phyloP scores from a whole-genome alignment of 2,113 vertebrate species.

The Corythaeola cristata region DNA sequence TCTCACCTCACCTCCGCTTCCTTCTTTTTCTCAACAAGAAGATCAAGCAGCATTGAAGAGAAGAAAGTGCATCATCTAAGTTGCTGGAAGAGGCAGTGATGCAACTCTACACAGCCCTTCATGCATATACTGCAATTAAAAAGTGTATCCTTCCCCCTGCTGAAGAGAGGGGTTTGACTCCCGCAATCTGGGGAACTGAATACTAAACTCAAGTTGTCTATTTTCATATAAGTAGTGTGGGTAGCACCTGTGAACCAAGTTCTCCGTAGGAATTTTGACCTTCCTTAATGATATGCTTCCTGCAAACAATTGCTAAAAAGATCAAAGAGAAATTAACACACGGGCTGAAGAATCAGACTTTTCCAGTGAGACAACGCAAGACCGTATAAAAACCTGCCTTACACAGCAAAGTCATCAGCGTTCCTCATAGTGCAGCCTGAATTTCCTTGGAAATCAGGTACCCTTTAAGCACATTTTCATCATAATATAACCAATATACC shows the following conservation, averaged over 20 bases:
- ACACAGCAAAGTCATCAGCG: neutral
- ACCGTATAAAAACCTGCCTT: neutral
- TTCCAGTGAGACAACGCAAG: neutral
- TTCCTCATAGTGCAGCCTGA: neutral
- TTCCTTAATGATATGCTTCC: constrained; percentile 58
- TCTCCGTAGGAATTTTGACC: constrained; percentile 10
- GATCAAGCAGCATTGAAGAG: neutral
- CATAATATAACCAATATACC: neutral
- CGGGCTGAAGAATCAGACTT: neutral
- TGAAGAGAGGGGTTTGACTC: constrained; percentile 36
- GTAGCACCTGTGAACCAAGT: constrained; percentile 56
- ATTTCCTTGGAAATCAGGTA: constrained; percentile 33
- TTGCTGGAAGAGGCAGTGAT: neutral
- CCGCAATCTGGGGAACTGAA: constrained; percentile 50
- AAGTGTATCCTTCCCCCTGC: neutral
- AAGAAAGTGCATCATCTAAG: neutral
- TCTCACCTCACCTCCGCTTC: neutral
- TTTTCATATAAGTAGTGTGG: neutral
- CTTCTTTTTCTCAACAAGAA: neutral
- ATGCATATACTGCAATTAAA: neutral
- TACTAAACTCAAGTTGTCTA: constrained; percentile 17
- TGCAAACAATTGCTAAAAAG: constrained; percentile 20
- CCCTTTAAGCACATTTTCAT: constrained; percentile 31
- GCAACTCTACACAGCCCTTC: constrained; percentile 6
- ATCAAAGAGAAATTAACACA: constrained; percentile 13